Base-by-base conservation (phyloP, 1,140 invertebrate genomes). In the Anagrus nilaparvatae region DNA sequence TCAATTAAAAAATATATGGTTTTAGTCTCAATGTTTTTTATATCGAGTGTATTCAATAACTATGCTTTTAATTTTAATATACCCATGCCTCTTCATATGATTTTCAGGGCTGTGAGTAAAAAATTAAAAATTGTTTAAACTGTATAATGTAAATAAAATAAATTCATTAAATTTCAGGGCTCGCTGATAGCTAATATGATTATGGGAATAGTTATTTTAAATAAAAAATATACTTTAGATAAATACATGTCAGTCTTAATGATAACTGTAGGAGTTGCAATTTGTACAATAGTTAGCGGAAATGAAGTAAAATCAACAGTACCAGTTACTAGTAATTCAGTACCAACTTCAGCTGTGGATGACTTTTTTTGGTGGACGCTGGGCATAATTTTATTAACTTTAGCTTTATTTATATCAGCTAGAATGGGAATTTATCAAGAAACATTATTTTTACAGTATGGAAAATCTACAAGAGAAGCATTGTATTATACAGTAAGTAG, bases 341-440 rank as follows among this genome's bases (percentile, higher is more conserved):
- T 49, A n/a, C 48, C 50, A 28, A 67, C 61, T 0, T 59, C 55
- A 0, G 50, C 56, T 4, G 52, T 46, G 48, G 67, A 76, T 48
- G 71, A 81, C 53, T 78, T 87, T 51, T 82, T 89, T 43, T 88
- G 84, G 84, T 89, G 86, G 86, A 63, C 72, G 43, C 56, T 86
- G 29, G 87, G 95, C 13, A 91, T 99, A 47, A 61, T 68, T 1
- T 76, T 97, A 49, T 67, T 99, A 9, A 88, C 87, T 0, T 72
- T 87, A 45, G 91, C 92, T 0, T 65, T 99, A 23, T 84, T 99
- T 46, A 72, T 96, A 41, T 97, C 95, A 1, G 92, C 96, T 5
- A 72, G 86, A 44, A 91, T 98, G 86, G 96, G 95, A 3, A 90
- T 99, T 45, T 96, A 87, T 62, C 96, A 99, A 70, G 94, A 99